These are phyloP conservation scores for Dinoponera quadriceps DNA, from an alignment of 1,140 invertebrate species.

Conservation along the genomic window DNA sequence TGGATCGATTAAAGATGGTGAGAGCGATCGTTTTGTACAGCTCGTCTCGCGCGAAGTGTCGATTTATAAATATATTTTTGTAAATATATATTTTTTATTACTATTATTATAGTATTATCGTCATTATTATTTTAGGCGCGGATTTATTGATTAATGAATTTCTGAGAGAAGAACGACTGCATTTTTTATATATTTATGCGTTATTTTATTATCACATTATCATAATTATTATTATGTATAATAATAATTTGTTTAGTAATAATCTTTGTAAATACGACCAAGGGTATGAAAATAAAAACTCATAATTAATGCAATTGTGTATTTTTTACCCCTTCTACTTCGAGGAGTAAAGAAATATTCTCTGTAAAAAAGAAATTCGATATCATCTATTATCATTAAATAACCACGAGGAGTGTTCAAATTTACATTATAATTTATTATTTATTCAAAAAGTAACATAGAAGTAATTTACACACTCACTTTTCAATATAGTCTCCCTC, in stretches of 20 bases:
- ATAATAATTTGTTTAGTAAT: too few relatives aligned
- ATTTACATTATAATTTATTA: too few relatives aligned
- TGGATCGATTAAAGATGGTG: not conserved
- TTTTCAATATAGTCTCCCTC: too few relatives aligned
- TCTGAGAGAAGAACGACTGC: constrained; percentile 58
- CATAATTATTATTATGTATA: constrained; percentile 53
- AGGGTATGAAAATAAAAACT: constrained; percentile 33
- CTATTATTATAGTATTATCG: constrained; percentile 19
- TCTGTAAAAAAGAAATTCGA: too few relatives aligned
- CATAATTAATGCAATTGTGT: constrained; percentile 29
- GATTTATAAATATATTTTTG: constrained; percentile 43
- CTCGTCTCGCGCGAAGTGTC: constrained; percentile 3
- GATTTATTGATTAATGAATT: constrained; percentile 38
- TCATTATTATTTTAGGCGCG: constrained; percentile 16
- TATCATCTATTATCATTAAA: too few relatives aligned
- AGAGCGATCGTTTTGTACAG: constrained; percentile 7
- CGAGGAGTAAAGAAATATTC: not conserved
- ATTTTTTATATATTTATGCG: constrained; percentile 64
- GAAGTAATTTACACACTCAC: too few relatives aligned
- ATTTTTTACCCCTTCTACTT: not conserved
- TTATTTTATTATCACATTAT: constrained; percentile 62
- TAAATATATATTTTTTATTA: constrained; percentile 45
- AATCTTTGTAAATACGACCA: constrained; percentile 65
- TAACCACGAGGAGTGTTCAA: too few relatives aligned
- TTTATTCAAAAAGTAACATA: too few relatives aligned